A percentile compares a stretch with the other conserved stretches of the same genome.
These are phyloP conservation scores for Scaptomyza polygonia DNA, from an alignment of 2,888 invertebrate species.

Conservation along the genomic window DNA sequence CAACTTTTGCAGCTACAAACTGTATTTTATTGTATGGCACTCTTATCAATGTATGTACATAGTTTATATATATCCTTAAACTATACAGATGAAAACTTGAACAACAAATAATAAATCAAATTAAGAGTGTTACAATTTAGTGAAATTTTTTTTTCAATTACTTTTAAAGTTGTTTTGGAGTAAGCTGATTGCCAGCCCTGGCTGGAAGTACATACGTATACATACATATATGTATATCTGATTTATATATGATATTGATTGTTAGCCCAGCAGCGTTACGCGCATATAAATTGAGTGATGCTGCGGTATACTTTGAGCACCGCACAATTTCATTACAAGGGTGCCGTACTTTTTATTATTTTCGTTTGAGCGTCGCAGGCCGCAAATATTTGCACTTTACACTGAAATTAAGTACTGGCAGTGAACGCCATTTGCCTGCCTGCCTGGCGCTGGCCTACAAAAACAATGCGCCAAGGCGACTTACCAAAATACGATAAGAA, in stretches of 20 bases:
- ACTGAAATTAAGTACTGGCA: constrained; percentile 31
- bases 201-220: too few relatives aligned
- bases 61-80: constrained; percentile 18
- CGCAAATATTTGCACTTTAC: constrained; percentile 75
- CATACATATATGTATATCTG: background rate
- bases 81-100: constrained; percentile 23
- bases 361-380: constrained; percentile 50
- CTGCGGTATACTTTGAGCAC: constrained; percentile 42
- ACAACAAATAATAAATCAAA: background rate
- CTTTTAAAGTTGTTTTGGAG: constrained; percentile 1
- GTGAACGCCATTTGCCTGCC: constrained; percentile 47
- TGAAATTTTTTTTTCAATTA: background rate
- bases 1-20: constrained; percentile 61
- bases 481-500: too few relatives aligned
- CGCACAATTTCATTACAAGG: constrained; percentile 69
- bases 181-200: constrained; percentile 21
- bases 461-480: constrained; percentile 20
- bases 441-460: constrained; percentile 53
- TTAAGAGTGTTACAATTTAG: constrained; percentile 5
- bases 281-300: constrained; percentile 52
- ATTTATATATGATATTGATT: constrained; percentile 16
- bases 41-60: constrained; percentile 8
- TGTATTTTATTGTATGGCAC: constrained; percentile 45
- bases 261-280: constrained; percentile 7
- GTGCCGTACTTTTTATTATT: constrained; percentile 46